Percentiles rank a stretch among this genome's conserved stretches.
Evolutionary conservation across 2,888 invertebrate species (phyloP).

Genomic region (Spisula subtruncata): DNA sequence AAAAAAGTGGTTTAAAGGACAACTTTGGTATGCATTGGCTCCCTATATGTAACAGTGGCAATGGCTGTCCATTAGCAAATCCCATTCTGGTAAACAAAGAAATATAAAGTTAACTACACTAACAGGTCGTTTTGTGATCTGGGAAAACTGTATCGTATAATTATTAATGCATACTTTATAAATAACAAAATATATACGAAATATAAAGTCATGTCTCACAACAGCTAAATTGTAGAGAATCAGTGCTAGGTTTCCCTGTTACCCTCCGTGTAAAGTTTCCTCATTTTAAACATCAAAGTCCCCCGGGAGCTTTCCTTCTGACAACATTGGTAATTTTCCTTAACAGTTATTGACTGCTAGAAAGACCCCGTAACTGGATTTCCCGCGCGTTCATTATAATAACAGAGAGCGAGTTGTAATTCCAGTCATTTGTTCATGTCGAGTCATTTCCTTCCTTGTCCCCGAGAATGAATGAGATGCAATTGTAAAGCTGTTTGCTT

Average conservation of each 20-base stretch:
- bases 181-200: neutral
- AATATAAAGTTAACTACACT: too few species aligned
- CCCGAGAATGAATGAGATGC: conserved; percentile 68
- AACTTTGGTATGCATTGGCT: too few species aligned
- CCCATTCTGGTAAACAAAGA: too few species aligned
- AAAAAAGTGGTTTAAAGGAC: too few species aligned
- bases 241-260: neutral
- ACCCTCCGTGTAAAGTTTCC: conserved; percentile 34
- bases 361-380: conserved; percentile 69
- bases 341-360: conserved; percentile 69
- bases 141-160: too few species aligned
- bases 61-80: too few species aligned
- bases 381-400: conserved; percentile 69
- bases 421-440: conserved; percentile 75
- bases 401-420: conserved; percentile 67
- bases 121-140: too few species aligned
- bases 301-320: conserved; percentile 61
- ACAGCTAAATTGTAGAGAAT: neutral
- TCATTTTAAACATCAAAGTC: conserved; percentile 42
- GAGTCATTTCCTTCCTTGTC: conserved; percentile 67
- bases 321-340: conserved; percentile 68
- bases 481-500: conserved; percentile 64
- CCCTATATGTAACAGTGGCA: too few species aligned
- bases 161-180: too few species aligned
- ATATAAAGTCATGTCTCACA: neutral